Base-by-base conservation (phyloP, 2,113 vertebrate genomes). In the Leptobrachium ailaonicum region DNA sequence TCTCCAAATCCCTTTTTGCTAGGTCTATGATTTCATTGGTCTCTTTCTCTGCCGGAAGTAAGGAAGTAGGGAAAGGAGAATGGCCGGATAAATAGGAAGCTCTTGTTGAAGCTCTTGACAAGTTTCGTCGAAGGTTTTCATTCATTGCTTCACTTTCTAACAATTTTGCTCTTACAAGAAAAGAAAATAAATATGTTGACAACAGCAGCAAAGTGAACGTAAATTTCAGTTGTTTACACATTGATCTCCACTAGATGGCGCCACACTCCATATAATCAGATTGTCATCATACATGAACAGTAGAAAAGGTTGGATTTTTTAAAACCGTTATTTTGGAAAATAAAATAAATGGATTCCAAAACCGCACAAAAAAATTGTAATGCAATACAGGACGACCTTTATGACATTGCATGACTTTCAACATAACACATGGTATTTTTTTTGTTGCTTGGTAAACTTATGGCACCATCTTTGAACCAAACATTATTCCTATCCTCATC, bases 1-100 rank as follows among this genome's bases (percentile, higher is more conserved):
- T 99, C 88, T 98, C 93, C 88, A 99, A 90, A 83, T 98, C 94
- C 80, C 94, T 98, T 89, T 99, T 99, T 79, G 98, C 98, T 85
- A 99, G 90, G 86, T 96, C 94, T 71, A 99, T 95, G 77, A 99
- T 94, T 67, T 99, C 96, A 50, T 89, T 92, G 13, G 96, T 94
- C 83, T 97, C 97, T 75, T 95, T 97, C 84, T 98, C 96, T 0
- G 96, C 91, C 83, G 83, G 91, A 73, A 89, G 82, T 71, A 94
- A 82, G 20, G 93, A 83, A 0, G 94, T 44, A 62, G 95, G 89
- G 85, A 95, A 94, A 42, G 94, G 85, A 40, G 90, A 85, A 0
- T 94, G 85, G 2, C 94, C 92, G 0, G 88, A 90, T 67, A 95
- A 97, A 66, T 95, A 93, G 0, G 95, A 88, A 4, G 96, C 89